A percentile compares a stretch with the other conserved stretches of the same genome.
These are phyloP conservation scores for Ormyrus nitidulus DNA, from an alignment of 2,888 invertebrate genomes.

Conservation along the genomic window DNA sequence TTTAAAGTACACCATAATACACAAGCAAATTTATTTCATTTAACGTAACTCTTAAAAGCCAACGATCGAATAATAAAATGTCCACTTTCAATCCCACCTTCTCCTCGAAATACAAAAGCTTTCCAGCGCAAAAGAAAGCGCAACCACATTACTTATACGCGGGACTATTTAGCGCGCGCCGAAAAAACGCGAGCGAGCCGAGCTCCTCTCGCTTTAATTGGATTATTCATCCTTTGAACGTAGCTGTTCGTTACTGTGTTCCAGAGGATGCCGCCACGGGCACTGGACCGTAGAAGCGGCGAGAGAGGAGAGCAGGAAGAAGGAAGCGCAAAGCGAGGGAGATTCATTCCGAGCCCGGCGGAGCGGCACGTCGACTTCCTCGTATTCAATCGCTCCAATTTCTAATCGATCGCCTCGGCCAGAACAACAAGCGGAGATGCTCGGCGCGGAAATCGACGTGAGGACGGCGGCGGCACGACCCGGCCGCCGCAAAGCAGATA, in stretches of 20 bases:
- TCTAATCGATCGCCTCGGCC: conserved; percentile 59
- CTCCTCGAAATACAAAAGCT: neutral
- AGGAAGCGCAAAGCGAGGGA: neutral
- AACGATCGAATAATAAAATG: too few relatives aligned
- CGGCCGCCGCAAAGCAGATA: neutral
- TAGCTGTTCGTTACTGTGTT: conserved; percentile 41
- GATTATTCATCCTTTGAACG: conserved; percentile 61
- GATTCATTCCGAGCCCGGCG: conserved; percentile 55
- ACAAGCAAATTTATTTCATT: too few relatives aligned
- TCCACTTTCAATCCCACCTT: too few relatives aligned
- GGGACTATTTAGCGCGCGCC: neutral
- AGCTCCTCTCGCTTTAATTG: conserved; percentile 59
- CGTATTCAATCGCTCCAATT: conserved; percentile 59
- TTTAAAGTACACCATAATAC: too few relatives aligned
- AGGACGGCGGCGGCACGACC: neutral
- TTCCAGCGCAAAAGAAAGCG: neutral
- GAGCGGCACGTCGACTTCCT: conserved; percentile 59
- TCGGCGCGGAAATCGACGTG: conserved; percentile 25
- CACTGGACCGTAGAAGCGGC: too few relatives aligned
- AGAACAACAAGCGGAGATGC: conserved; percentile 1
- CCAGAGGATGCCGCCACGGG: too few relatives aligned
- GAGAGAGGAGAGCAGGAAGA: too few relatives aligned
- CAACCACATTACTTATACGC: neutral
- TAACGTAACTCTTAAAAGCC: too few relatives aligned
- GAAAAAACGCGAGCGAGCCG: conserved; percentile 8